Conservation (phyloP, 2,888 invertebrate species). For the Drosophila algonquin region DNA sequence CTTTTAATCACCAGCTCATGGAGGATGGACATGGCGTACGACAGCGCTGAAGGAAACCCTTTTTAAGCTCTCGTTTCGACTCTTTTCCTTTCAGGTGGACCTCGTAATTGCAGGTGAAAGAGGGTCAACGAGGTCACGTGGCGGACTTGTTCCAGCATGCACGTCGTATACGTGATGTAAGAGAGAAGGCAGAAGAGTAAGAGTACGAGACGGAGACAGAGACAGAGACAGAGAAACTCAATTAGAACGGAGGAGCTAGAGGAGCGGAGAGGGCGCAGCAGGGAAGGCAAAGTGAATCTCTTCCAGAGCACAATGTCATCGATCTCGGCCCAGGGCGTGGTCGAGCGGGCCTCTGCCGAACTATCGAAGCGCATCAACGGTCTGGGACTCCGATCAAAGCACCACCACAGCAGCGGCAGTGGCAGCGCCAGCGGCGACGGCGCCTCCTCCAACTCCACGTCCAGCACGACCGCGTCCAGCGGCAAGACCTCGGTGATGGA, state of each 20-base stretch:
- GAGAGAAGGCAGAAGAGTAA: background rate
- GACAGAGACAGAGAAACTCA: too few species aligned
- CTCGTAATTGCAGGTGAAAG: background rate
- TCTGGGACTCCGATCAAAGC: slow-evolving; percentile 87
- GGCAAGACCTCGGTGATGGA: slow-evolving; percentile 91
- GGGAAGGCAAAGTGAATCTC: slow-evolving; percentile 79
- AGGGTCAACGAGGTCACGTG: background rate
- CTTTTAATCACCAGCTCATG: background rate
- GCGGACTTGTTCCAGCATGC: background rate
- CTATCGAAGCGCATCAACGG: slow-evolving; percentile 95
- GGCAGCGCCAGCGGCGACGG: slow-evolving; percentile 50
- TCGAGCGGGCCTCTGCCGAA: slow-evolving; percentile 95
- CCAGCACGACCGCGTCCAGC: slow-evolving; percentile 84
- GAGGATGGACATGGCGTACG: too few species aligned
- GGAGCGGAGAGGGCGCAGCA: background rate
- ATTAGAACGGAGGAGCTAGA: background rate
- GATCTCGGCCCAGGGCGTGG: slow-evolving; percentile 94
- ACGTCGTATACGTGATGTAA: slow-evolving; percentile 1
- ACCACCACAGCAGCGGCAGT: slow-evolving; percentile 84
- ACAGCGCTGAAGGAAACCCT: background rate
- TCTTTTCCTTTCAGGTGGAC: background rate
- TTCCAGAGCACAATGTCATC: slow-evolving; percentile 88
- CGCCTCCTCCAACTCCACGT: slow-evolving; percentile 82
- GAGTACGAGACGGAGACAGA: background rate
- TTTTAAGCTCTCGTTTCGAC: background rate